A percentile compares a stretch with the other conserved stretches of the same genome.
Evolutionary conservation across 2,113 vertebrate genomes (phyloP).

Genomic region (Bubo bubo): DNA sequence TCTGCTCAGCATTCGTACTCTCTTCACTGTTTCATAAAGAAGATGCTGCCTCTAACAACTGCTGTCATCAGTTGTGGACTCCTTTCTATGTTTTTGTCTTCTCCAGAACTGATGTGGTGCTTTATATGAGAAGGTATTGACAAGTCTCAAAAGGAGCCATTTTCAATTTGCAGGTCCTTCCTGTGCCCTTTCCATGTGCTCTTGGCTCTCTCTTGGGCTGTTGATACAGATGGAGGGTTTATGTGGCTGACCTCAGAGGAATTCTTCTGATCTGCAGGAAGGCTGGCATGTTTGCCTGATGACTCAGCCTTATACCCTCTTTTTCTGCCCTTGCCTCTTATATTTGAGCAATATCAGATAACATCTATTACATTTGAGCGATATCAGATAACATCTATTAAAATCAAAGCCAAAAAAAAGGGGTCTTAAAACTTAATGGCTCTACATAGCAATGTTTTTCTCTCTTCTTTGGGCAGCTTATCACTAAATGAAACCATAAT

Average conservation of each 20-base stretch:
- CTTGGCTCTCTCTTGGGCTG: neutral
- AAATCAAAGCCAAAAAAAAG: neutral
- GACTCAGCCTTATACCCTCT: neutral
- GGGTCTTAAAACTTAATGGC: neutral
- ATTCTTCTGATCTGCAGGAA: neutral
- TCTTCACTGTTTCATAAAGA: neutral
- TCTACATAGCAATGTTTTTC: neutral
- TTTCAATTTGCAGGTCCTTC: neutral
- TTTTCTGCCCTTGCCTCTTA: neutral
- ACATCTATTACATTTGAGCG: neutral
- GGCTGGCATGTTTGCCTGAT: neutral
- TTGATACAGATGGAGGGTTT: slow-evolving; percentile 13
- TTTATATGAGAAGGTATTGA: neutral
- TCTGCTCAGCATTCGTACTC: neutral
- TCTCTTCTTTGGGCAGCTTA: neutral
- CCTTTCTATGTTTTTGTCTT: neutral
- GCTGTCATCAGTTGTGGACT: neutral
- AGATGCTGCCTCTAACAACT: neutral
- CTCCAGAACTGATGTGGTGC: neutral
- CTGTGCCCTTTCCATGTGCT: neutral
- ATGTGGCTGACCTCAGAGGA: slow-evolving; percentile 12
- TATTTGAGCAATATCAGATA: neutral
- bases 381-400: neutral
- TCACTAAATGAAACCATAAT: neutral
- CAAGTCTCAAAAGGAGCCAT: neutral